Evolutionary conservation across 1,140 invertebrate species (phyloP), one percentile per base, ranked within the genome.

Genomic region (Drosophila equinoxialis): DNA sequence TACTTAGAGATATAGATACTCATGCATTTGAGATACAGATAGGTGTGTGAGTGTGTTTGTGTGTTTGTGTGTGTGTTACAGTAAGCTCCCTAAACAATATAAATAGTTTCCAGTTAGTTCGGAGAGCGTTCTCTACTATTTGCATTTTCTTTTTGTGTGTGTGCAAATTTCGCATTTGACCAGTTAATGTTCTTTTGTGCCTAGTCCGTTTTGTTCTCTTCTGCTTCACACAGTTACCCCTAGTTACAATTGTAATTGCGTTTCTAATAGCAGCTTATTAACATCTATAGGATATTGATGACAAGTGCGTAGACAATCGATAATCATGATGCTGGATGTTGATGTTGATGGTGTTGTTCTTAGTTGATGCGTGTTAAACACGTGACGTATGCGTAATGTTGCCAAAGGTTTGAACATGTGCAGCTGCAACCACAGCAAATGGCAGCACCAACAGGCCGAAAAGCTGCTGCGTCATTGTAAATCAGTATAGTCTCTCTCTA

Each of bases 301-400:
- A 71, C 75, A 71, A 68, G 68, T 74, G 74, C 65, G 79, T 64
- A 39, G 45, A 26, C 45, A 39, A 39, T 39, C 11, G 23, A 42
- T 55, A 42, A 0, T 33, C n/a, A 11, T 45, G 41, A 70, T 41
- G 45, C 20, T 51, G 61, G 55, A 23, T 23, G 37, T 23, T 51
- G 45, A 11, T 51, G 17, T 11, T 51, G 7, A 11, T 51, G 17
- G 10, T 39, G 54, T 41, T 37, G 59, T 39, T 63, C 62, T 69
- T 82, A 80, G 67, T 69, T 82, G 85, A 87, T 87, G 80, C 79
- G 83, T 77, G 57, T 76, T 75, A 61, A 68, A 87, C 83, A 85
- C 83, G 82, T 85, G 82, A 85, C 82, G 79, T 87, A 85, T 87
- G 75, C 83, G 79, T 72, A 87, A 79, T 87, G 58, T 75, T 66